phyloP scores from a whole-genome alignment of 2,113 vertebrate species.

The Cricetomys ansorgei region DNA sequence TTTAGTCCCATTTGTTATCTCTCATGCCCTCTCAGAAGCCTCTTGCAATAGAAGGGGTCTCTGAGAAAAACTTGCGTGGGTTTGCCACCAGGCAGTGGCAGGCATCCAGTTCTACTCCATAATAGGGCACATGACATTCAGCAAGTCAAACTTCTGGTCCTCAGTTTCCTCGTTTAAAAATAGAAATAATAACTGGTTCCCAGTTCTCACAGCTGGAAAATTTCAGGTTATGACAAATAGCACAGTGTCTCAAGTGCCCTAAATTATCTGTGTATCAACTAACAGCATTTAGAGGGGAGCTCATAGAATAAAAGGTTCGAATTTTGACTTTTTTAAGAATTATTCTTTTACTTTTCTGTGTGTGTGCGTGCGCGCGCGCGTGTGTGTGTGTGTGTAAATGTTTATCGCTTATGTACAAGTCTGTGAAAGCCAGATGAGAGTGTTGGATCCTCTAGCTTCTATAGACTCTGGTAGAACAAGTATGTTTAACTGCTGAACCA shows the following conservation, averaged over 20 bases:
- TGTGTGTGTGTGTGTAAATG: neutral
- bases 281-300: slow-evolving; percentile 1
- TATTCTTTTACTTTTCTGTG: neutral
- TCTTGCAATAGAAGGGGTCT: neutral
- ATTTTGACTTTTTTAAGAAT: slow-evolving; percentile 4
- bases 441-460: neutral
- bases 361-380: neutral
- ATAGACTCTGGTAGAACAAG: neutral
- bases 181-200: neutral
- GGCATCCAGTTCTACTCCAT: neutral
- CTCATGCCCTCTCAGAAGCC: neutral
- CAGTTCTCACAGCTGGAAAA: neutral
- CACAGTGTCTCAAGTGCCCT: neutral
- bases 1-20: slow-evolving; percentile 6
- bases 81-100: neutral
- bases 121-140: neutral
- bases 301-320: neutral
- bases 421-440: neutral
- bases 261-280: neutral
- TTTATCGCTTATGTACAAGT: neutral
- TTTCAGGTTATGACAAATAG: neutral
- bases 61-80: neutral
- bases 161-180: slow-evolving; percentile 8
- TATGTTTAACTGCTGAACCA: neutral
- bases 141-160: neutral